Evolutionary conservation across 2,888 invertebrate genomes (phyloP), one percentile per base, ranked within the genome.

Genomic region (Amaurobius ferox): DNA sequence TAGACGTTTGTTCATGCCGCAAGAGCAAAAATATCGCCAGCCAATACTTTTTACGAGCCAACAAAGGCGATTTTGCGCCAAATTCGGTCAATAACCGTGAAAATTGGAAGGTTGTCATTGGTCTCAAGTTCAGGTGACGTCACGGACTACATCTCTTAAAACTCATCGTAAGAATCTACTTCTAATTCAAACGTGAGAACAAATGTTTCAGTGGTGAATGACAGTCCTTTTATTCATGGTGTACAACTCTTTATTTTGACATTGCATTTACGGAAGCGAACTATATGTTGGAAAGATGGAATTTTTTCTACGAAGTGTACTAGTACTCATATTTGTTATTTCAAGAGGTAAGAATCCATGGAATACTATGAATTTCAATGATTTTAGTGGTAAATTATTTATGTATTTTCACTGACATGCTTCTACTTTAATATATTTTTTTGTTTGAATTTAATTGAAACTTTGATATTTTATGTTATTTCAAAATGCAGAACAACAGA

Each of bases 81-180:
- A 76, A 23, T n/a, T 30, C 67, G 64, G 74, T 62, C 39, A 39
- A 39, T 70, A 79, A 72, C 64, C 72, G 11, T 72, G 72, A 79
- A 44, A 44, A 26, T 44, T 6, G 55, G 73, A 70, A 39, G 44
- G 77, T 70, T 48, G 30, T 39, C 67, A 85, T 85, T 85, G 85
- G 85, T 72, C 72, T 72, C 67, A 78, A 78, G 85, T 78, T 85
- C 77, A 67, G 1, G 48, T 85, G 77, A 85, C 85, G 85, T 85
- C 85, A 85, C 72, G 5, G 13, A 19, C 11, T n/a, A 11, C 77
- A 30, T 61, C 23, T 80, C 48, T 66, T 85, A 85, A 85, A 85
- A 85, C 85, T 78, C 66, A 39, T 76, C 30, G 66, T 35, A 64
- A 61, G 55, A 29, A 70, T 78, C 35, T 26, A 48, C 55, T 19